A percentile compares a stretch with the other conserved stretches of the same genome.
Conservation (phyloP, 2,797 vertebrate species). For the Rhinichthys osculus region DNA sequence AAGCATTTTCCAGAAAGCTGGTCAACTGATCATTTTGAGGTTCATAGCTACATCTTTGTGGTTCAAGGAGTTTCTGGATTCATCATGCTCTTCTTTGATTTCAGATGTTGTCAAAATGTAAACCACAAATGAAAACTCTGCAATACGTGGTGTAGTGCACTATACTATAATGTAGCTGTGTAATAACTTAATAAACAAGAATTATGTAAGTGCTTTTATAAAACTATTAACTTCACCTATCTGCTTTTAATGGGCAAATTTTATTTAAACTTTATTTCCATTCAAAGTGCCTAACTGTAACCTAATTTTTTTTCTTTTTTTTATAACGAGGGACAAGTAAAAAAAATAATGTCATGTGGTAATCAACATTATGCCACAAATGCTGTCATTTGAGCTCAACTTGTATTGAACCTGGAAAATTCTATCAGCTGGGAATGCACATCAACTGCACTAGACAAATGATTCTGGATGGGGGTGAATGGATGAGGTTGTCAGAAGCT, state of each 20-base stretch:
- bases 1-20: slow-evolving; percentile 26
- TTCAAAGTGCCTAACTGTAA: neutral
- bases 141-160: neutral
- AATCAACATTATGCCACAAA: neutral
- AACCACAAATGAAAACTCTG: neutral
- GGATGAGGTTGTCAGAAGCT: slow-evolving; percentile 12
- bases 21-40: slow-evolving; percentile 23
- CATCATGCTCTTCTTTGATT: slow-evolving; percentile 5
- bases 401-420: slow-evolving; percentile 2
- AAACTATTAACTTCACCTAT: neutral
- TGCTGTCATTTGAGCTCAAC: neutral
- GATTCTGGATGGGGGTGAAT: slow-evolving; percentile 5
- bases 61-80: slow-evolving; percentile 6
- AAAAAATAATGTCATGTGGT: neutral
- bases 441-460: slow-evolving; percentile 23
- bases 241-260: neutral
- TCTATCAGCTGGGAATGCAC: slow-evolving; percentile 22
- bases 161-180: neutral
- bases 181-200: neutral
- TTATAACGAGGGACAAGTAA: neutral
- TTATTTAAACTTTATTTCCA: neutral
- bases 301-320: neutral
- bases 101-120: neutral
- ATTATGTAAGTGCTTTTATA: neutral
- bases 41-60: slow-evolving; percentile 1